These are phyloP conservation scores for Anneissia japonica DNA, from an alignment of 35 echinoderm and acorn worm genomes.

Conservation along the genomic window DNA sequence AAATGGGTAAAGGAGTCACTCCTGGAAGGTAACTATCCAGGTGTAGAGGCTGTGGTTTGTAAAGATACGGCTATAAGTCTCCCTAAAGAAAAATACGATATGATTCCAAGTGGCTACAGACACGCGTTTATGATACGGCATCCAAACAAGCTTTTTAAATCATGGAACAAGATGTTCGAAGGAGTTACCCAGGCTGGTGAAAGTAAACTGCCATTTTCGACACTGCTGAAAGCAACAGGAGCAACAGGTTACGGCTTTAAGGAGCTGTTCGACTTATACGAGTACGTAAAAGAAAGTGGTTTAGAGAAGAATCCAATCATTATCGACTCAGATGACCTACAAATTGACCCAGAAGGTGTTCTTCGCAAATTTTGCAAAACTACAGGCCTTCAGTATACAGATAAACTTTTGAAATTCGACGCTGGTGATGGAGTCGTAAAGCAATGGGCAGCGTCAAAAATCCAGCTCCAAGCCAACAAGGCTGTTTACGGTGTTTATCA, in stretches of 20 bases:
- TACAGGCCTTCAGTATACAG: conserved; percentile 24
- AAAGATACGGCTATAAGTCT: conserved; percentile 17
- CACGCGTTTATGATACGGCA: conserved; percentile 26
- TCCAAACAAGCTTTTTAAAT: conserved; percentile 29
- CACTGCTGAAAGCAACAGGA: neutral
- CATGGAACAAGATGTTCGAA: conserved; percentile 20
- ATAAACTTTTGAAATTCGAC: conserved; percentile 23
- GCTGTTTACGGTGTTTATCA: neutral
- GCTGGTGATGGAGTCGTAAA: neutral
- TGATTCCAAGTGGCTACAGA: conserved; percentile 18
- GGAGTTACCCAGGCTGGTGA: neutral
- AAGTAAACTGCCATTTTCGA: neutral
- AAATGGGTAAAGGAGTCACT: conserved; percentile 15
- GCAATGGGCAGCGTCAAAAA: conserved; percentile 14
- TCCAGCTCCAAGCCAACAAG: neutral
- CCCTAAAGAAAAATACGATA: neutral
- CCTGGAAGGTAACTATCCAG: neutral
- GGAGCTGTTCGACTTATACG: conserved; percentile 5
- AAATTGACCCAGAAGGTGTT: conserved; percentile 4
- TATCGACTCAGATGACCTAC: conserved; percentile 41
- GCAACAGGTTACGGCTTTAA: conserved; percentile 12
- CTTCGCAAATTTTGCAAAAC: conserved; percentile 5
- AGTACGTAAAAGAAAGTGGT: conserved; percentile 12
- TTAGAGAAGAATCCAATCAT: conserved; percentile 18
- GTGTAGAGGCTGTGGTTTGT: neutral